These are phyloP conservation scores for Acipenser transmontanus DNA, from an alignment of 2,797 vertebrate species.

Conservation along the genomic window DNA sequence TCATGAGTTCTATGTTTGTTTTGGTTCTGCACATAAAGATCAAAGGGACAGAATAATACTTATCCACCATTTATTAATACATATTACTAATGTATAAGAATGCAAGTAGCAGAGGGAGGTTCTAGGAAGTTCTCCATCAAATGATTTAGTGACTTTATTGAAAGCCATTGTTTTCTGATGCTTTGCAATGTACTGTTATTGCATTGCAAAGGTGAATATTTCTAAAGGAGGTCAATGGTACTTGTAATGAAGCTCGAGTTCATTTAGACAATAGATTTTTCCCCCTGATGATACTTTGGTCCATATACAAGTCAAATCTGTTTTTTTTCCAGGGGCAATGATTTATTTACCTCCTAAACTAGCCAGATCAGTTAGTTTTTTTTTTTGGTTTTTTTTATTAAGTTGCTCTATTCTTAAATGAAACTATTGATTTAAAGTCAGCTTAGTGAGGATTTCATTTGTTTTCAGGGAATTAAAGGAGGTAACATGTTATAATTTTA, in stretches of 20 bases:
- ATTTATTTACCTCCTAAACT: slow-evolving; percentile 95
- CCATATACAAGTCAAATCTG: slow-evolving; percentile 95
- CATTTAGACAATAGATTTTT: slow-evolving; percentile 58
- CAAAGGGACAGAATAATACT: too few relatives aligned
- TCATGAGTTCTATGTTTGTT: too few relatives aligned
- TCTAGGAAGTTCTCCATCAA: too few relatives aligned
- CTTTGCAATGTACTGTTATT: slow-evolving; percentile 22
- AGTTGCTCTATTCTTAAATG: slow-evolving; percentile 93
- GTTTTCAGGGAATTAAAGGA: slow-evolving; percentile 96
- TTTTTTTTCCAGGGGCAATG: slow-evolving; percentile 75
- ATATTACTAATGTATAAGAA: too few relatives aligned
- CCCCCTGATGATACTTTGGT: slow-evolving; percentile 60
- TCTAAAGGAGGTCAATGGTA: slow-evolving; percentile 62
- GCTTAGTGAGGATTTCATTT: slow-evolving; percentile 98
- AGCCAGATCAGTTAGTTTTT: slow-evolving; percentile 93
- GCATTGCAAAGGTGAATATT: slow-evolving; percentile 33
- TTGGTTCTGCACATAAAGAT: too few relatives aligned
- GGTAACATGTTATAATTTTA: slow-evolving; percentile 94
- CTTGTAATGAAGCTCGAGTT: slow-evolving; percentile 67
- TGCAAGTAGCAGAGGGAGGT: too few relatives aligned
- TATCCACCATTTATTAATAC: too few relatives aligned
- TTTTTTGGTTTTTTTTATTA: slow-evolving; percentile 80
- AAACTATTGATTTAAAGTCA: slow-evolving; percentile 98
- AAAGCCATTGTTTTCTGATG: too few relatives aligned
- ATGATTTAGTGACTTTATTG: too few relatives aligned